Evolutionary conservation across 2,888 invertebrate species (phyloP), one percentile per base, ranked within the genome.

Genomic region (Thecocarcelia acutangulata): DNA sequence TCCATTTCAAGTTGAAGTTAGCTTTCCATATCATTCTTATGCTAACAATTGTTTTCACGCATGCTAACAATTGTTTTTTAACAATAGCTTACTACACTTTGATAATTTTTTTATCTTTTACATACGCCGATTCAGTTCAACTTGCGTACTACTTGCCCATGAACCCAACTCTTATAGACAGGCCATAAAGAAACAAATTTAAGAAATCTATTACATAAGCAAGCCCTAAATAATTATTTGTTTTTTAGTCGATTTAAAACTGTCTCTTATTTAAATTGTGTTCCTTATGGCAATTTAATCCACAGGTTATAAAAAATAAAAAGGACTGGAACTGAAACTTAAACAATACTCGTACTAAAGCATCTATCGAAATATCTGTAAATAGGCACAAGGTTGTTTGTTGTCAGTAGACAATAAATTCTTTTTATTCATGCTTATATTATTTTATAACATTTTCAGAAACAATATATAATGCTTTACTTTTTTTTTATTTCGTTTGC

Each of bases 341-440:
- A 33, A 33, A 33, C 33, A 5, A 33, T 33, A 33, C 33, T 33
- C 9, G 33, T 33, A 13, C 3, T 33, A 11, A 64, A 50, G 63
- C 50, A 59, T 72, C 28, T 50, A 24, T 72, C 21, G 42, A 12
- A 63, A 44, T 33, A 8, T 33, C 52, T 52, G 48, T 42, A 61
- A 76, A 76, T 52, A 76, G 59, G 52, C 42, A 37, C 68, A 76
- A 68, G 68, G 75, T 59, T 59, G 21, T 64, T n/a, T 64, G 46
- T 19, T 15, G 21, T 40, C 19, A 59, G 52, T 19, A 40, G 52
- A 58, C 56, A 74, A 33, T 37, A 63, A 54, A 58, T 50, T 59
- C 12, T 59, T 12, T 75, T 24, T 58, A 17, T 64, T 17, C 46
- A 11, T 17, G 1, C n/a, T n/a, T 37, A 50, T 33, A n/a, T 13